Evolutionary conservation across 2,888 invertebrate genomes (phyloP).

Genomic region (Hartigia nigra): DNA sequence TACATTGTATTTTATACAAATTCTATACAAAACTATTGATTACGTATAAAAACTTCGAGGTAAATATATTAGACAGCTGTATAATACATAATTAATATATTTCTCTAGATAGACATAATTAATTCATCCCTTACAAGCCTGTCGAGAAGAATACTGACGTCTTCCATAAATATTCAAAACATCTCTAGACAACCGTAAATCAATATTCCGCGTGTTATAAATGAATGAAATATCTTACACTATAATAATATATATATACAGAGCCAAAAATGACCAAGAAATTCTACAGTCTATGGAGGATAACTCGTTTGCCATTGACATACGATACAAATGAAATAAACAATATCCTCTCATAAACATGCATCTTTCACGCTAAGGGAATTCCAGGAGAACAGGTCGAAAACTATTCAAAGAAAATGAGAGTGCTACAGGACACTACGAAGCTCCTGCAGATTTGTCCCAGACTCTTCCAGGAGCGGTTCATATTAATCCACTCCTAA

Average conservation of each 20-base stretch:
- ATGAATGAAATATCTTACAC: neutral
- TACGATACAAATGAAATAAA: neutral
- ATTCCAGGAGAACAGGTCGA: neutral
- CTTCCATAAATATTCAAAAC: neutral
- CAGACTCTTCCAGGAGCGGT: conserved; percentile 45
- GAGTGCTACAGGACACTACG: neutral
- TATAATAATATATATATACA: neutral
- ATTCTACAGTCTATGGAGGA: neutral
- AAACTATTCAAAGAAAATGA: neutral
- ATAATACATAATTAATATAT: neutral
- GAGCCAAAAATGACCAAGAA: neutral
- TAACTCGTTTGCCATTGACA: neutral
- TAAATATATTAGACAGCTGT: neutral
- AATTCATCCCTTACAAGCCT: neutral
- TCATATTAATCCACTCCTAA: conserved; percentile 63
- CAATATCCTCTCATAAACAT: neutral
- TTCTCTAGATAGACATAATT: neutral
- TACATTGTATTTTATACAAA: neutral
- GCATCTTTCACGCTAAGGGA: neutral
- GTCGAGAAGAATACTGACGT: neutral
- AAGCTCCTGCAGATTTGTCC: conserved; percentile 51
- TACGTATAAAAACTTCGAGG: neutral
- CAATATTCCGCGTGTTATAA: neutral
- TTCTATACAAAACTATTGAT: neutral
- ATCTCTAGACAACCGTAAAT: neutral